Conservation (phyloP, 2,888 invertebrate species). For the Steromphala cineraria region DNA sequence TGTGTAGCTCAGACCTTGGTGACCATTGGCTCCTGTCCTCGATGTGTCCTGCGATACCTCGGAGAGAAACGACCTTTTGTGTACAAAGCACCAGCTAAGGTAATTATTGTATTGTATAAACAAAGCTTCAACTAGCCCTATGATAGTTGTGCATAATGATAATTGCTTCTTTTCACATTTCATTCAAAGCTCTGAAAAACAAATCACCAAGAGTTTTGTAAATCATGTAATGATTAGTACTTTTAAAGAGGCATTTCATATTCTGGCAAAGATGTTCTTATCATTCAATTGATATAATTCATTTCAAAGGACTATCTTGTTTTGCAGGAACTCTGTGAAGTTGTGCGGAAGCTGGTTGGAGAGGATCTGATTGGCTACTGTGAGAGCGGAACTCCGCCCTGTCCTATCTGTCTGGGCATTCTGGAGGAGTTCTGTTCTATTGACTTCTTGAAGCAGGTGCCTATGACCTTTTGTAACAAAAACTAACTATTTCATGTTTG, state of each 20-base stretch:
- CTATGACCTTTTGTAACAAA: too few species aligned
- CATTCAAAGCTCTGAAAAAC: too few species aligned
- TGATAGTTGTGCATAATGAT: too few species aligned
- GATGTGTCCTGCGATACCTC: constrained; percentile 49
- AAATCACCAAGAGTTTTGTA: too few species aligned
- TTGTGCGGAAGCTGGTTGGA: neutral
- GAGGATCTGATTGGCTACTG: neutral
- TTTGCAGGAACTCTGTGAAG: neutral
- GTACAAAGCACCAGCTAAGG: constrained; percentile 23
- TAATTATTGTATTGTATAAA: neutral
- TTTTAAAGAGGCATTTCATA: neutral
- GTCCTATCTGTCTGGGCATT: constrained; percentile 53
- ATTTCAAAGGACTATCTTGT: neutral
- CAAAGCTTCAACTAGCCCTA: neutral
- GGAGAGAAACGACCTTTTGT: constrained; percentile 38
- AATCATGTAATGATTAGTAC: too few species aligned
- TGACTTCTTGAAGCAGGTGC: constrained; percentile 45
- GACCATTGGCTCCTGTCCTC: constrained; percentile 44
- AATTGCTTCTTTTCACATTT: too few species aligned
- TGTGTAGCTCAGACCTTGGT: constrained; percentile 33
- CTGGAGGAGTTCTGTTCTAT: constrained; percentile 42
- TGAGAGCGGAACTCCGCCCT: constrained; percentile 20
- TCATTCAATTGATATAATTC: neutral
- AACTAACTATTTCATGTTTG: too few species aligned
- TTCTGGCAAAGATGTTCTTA: neutral